These are phyloP conservation scores for Drosophila micromelanica DNA, from an alignment of 1,140 invertebrate genomes.

Conservation along the genomic window DNA sequence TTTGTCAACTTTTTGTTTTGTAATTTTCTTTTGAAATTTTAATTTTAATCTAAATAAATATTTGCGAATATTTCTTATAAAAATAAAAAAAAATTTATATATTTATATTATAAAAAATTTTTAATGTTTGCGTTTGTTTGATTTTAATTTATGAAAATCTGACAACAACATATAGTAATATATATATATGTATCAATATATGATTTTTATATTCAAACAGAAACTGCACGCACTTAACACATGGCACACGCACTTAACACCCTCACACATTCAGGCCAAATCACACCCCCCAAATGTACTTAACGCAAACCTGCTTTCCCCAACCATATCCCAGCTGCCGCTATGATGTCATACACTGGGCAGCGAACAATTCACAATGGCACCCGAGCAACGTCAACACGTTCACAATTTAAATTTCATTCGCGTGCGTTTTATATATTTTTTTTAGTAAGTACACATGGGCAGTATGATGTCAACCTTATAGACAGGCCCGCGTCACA, in stretches of 20 bases:
- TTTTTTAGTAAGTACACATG: slow-evolving; percentile 24
- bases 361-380: slow-evolving; percentile 6
- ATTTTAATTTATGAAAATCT: too few species aligned
- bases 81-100: too few species aligned
- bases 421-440: slow-evolving; percentile 12
- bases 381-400: slow-evolving; percentile 16
- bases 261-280: slow-evolving; percentile 26
- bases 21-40: too few species aligned
- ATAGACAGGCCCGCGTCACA: slow-evolving; percentile 7
- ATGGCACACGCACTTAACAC: slow-evolving; percentile 67
- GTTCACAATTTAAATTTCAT: slow-evolving; percentile 40
- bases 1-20: slow-evolving; percentile 12
- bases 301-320: background rate
- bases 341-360: slow-evolving; percentile 42
- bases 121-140: too few species aligned
- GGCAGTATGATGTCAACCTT: slow-evolving; percentile 37
- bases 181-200: background rate
- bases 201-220: slow-evolving; percentile 5
- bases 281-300: slow-evolving; percentile 15
- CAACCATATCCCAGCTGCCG: slow-evolving; percentile 4
- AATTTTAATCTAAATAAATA: slow-evolving; percentile 18
- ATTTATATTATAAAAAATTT: background rate
- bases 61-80: background rate
- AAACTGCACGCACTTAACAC: slow-evolving; percentile 58
- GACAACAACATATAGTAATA: background rate